A percentile compares a stretch with the other conserved stretches of the same genome.
These are phyloP conservation scores for Eurosta solidaginis DNA, from an alignment of 1,140 invertebrate species.

Conservation along the genomic window DNA sequence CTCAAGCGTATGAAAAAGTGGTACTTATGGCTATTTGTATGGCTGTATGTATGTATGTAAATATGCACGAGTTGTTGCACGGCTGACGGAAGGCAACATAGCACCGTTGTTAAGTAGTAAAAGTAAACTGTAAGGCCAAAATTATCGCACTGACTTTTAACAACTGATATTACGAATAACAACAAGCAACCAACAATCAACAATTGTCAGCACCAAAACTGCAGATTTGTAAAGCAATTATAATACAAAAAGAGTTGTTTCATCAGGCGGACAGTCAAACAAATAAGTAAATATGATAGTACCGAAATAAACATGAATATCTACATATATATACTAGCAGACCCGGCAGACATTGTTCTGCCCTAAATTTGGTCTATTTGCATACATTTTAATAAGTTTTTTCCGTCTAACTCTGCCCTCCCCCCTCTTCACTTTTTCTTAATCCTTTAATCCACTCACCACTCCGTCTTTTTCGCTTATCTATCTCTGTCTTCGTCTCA, in stretches of 20 bases:
- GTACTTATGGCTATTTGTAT: not conserved
- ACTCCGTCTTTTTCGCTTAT: no score
- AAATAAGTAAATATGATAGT: not conserved
- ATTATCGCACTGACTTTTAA: not conserved
- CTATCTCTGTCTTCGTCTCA: no score
- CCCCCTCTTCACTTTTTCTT: no score
- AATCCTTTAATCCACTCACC: no score
- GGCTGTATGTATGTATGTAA: no score
- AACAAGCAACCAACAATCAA: no score
- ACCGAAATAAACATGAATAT: not conserved
- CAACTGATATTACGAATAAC: not conserved
- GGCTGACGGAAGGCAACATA: not conserved
- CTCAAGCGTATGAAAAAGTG: not conserved
- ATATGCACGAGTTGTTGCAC: no score
- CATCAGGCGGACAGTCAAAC: not conserved
- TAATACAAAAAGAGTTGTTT: not conserved
- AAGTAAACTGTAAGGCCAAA: not conserved
- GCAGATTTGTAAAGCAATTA: slow-evolving; percentile 1
- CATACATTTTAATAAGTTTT: no score
- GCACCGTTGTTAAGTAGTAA: not conserved
- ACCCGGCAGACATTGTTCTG: no score
- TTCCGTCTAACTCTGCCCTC: no score
- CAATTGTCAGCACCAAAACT: slow-evolving; percentile 5
- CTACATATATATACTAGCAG: no score
- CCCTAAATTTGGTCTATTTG: no score